Conservation (phyloP, 2,888 invertebrate genomes). For the Rosalia funebris region DNA sequence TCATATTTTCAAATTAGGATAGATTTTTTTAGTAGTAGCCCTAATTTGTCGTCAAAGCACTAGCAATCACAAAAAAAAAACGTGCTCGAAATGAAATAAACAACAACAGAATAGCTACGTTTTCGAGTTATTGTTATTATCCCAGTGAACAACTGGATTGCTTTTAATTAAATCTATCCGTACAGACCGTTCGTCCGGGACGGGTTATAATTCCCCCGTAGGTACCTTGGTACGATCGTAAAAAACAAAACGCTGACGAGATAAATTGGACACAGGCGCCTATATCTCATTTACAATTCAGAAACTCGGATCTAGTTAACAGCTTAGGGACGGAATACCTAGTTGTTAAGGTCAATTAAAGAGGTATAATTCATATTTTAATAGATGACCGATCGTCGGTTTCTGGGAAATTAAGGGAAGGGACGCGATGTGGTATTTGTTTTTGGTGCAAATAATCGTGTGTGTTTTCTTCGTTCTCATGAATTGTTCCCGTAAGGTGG, state of each 20-base stretch:
- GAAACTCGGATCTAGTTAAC: conserved; percentile 46
- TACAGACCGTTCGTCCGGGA: conserved; percentile 34
- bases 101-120: too few species aligned
- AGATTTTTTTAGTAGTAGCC: too few species aligned
- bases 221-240: conserved; percentile 48
- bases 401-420: neutral
- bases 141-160: conserved; percentile 31
- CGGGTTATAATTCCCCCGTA: conserved; percentile 22
- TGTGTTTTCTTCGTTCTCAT: too few species aligned
- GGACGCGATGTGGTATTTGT: neutral
- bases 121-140: too few species aligned
- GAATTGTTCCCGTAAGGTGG: too few species aligned
- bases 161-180: conserved; percentile 50
- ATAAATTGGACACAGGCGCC: conserved; percentile 56
- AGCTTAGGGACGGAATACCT: conserved; percentile 42
- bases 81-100: too few species aligned
- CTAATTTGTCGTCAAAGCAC: too few species aligned
- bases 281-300: conserved; percentile 54
- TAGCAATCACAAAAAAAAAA: too few species aligned
- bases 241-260: conserved; percentile 49
- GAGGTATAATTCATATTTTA: conserved; percentile 48
- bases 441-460: too few species aligned
- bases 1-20: too few species aligned
- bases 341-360: conserved; percentile 49
- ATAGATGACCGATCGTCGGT: conserved; percentile 33